Evolutionary conservation across 2,113 vertebrate genomes (phyloP).

Genomic region (Megaceryle torquata): DNA sequence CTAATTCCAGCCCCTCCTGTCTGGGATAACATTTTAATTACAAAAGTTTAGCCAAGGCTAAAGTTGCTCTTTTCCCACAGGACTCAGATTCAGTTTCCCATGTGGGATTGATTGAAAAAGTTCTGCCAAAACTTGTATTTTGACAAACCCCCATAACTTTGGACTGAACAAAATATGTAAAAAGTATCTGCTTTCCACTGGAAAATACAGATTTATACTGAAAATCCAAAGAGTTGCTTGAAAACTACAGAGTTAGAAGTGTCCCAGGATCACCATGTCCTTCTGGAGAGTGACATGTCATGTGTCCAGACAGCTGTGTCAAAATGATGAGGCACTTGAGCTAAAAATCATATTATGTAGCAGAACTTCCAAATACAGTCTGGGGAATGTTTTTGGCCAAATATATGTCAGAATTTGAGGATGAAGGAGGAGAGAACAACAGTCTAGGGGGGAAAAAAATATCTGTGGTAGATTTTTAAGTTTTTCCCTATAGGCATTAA

Average conservation of each 20-base stretch:
- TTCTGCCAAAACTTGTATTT: not conserved
- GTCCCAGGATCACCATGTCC: not conserved
- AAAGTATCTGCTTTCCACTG: not conserved
- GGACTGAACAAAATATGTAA: not conserved
- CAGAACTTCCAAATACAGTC: not conserved
- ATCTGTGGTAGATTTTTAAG: not conserved
- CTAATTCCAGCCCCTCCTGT: not conserved
- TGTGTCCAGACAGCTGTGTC: not conserved
- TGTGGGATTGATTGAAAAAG: not conserved
- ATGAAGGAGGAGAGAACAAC: not conserved
- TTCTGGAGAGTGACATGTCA: accelerated
- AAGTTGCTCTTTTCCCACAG: not conserved
- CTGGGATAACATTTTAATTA: not conserved
- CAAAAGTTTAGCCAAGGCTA: not conserved
- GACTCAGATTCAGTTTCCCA: not conserved
- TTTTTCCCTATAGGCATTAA: not conserved
- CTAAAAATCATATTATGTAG: not conserved
- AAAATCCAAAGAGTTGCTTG: not conserved
- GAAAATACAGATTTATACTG: not conserved
- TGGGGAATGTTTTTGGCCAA: not conserved
- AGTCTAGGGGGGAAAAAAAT: not conserved
- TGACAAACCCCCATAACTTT: not conserved
- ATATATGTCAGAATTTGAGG: not conserved
- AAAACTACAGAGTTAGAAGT: not conserved
- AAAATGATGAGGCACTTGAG: not conserved